These are phyloP conservation scores for Plusia festucae DNA, from an alignment of 2,888 invertebrate species.

Conservation along the genomic window DNA sequence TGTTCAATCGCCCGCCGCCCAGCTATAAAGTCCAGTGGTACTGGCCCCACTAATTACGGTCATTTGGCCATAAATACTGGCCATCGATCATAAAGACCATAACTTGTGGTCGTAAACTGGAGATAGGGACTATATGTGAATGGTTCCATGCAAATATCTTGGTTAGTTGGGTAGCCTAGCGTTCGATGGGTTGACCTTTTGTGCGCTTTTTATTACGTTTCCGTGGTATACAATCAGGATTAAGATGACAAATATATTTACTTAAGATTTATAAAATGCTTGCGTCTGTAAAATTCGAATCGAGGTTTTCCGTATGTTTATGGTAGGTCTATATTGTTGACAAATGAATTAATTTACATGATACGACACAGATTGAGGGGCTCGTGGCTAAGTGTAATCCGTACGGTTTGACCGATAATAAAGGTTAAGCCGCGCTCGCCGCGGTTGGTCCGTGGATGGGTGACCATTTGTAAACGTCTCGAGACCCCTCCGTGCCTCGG, in stretches of 20 bases:
- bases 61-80: slow-evolving; percentile 81
- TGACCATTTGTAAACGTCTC: no score
- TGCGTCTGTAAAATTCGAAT: slow-evolving; percentile 5
- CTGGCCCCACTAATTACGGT: slow-evolving; percentile 81
- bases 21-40: slow-evolving; percentile 67
- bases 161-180: slow-evolving; percentile 39
- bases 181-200: slow-evolving; percentile 46
- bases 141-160: slow-evolving; percentile 70
- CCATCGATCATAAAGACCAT: slow-evolving; percentile 85
- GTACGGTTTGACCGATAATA: no score
- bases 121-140: slow-evolving; percentile 54
- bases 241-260: slow-evolving; percentile 34
- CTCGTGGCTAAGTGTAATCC: no score
- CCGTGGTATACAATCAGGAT: slow-evolving; percentile 17
- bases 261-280: slow-evolving; percentile 14
- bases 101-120: slow-evolving; percentile 76
- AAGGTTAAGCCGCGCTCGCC: no score
- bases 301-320: slow-evolving; percentile 19
- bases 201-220: slow-evolving; percentile 30
- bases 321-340: slow-evolving; percentile 2
- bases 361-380: not conserved
- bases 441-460: no score
- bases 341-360: not conserved
- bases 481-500: no score
- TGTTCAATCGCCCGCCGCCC: slow-evolving; percentile 71